These are phyloP conservation scores for Myrmophylax atrothorax DNA, from an alignment of 2,113 vertebrate species.

Conservation along the genomic window DNA sequence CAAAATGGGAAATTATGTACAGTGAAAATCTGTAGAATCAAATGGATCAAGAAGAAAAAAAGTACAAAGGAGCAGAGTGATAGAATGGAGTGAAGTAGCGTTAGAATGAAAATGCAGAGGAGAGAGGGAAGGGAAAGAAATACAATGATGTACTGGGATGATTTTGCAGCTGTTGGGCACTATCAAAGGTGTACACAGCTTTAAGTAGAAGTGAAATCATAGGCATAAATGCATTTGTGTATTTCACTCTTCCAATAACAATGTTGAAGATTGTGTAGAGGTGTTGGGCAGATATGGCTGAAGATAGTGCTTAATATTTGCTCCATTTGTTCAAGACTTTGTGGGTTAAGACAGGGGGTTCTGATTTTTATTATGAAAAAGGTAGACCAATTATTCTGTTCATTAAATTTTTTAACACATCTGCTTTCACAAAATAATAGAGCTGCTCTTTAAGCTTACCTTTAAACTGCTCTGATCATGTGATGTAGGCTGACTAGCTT, in stretches of 20 bases:
- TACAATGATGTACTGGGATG: background rate
- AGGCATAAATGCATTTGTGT: background rate
- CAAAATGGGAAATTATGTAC: background rate
- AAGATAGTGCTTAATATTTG: background rate
- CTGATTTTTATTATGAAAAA: background rate
- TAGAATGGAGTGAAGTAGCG: background rate
- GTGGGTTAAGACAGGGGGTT: background rate
- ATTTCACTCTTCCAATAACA: background rate
- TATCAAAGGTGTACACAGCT: background rate
- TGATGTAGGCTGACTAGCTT: background rate
- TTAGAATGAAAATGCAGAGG: background rate
- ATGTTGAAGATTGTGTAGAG: background rate
- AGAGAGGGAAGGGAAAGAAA: background rate
- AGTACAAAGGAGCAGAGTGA: background rate
- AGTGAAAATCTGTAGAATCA: background rate
- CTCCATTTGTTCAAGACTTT: background rate
- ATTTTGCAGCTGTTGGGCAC: background rate
- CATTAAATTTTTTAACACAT: background rate
- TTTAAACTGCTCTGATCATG: background rate
- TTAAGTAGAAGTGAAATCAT: background rate
- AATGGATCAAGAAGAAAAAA: background rate
- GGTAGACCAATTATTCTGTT: background rate
- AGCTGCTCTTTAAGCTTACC: background rate
- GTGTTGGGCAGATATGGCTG: background rate
- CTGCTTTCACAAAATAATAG: background rate